Percentiles rank a stretch among this genome's conserved stretches.
Conservation (phyloP, 2,888 invertebrate species). For the Phortica okadai region DNA sequence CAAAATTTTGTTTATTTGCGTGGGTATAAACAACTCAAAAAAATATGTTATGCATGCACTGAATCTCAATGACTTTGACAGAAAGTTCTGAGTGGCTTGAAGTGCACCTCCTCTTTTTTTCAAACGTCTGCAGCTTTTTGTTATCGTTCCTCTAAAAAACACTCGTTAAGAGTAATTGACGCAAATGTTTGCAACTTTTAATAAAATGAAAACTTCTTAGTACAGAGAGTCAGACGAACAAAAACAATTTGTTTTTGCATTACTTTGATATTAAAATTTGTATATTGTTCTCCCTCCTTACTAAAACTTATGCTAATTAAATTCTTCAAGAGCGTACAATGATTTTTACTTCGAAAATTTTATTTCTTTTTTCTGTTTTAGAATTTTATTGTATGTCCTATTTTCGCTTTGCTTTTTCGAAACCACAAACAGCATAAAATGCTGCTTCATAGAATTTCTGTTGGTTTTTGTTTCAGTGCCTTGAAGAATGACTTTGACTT, state of each 20-base stretch:
- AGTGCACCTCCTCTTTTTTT: conserved; percentile 7
- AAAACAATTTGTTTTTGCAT: not conserved
- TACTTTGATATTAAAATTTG: conserved; percentile 19
- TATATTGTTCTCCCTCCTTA: not conserved
- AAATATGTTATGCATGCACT: conserved; percentile 64
- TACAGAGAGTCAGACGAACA: not conserved
- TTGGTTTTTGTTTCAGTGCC: no score
- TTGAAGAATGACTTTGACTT: no score
- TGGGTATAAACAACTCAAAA: not conserved
- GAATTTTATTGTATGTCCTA: no score
- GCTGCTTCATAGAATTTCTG: no score
- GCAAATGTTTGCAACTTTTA: conserved; percentile 60
- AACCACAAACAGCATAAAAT: no score
- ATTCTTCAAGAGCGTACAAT: no score
- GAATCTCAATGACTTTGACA: conserved; percentile 66
- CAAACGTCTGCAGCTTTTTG: conserved; percentile 33
- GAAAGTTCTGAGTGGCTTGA: conserved; percentile 37
- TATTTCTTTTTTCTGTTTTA: no score
- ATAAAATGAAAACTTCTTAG: conserved; percentile 53
- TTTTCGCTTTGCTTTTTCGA: no score
- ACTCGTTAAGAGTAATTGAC: conserved; percentile 37
- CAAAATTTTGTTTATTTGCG: not conserved
- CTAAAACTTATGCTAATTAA: no score
- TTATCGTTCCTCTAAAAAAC: conserved; percentile 15
- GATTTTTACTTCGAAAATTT: no score